These are phyloP conservation scores for Asarcornis scutulata DNA, from an alignment of 2,113 vertebrate species.

Conservation along the genomic window DNA sequence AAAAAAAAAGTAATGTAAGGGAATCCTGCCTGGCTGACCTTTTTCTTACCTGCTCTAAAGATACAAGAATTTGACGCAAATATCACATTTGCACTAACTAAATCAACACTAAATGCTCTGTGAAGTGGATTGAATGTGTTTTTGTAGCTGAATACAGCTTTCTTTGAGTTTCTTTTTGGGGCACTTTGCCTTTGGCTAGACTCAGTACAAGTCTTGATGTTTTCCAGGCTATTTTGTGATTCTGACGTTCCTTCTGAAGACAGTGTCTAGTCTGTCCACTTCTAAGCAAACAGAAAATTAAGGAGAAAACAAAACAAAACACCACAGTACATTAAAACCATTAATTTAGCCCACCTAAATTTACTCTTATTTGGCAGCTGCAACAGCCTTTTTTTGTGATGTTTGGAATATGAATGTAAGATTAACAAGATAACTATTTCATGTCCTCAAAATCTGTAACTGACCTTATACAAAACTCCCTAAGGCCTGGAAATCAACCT, in stretches of 20 bases:
- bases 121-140: constrained; percentile 46
- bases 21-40: constrained; percentile 44
- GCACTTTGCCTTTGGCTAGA: constrained; percentile 17
- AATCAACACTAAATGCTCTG: constrained; percentile 58
- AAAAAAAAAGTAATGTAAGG: background rate
- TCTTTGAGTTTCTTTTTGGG: constrained; percentile 26
- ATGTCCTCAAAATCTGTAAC: background rate
- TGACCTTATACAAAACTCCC: background rate
- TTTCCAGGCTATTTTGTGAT: constrained; percentile 42
- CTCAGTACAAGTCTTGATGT: constrained; percentile 5
- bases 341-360: background rate
- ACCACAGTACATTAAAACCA: background rate
- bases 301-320: background rate
- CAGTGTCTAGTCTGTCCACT: constrained; percentile 35
- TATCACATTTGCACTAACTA: constrained; percentile 49
- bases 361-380: background rate
- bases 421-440: constrained; percentile 19
- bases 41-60: constrained; percentile 50
- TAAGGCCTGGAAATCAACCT: background rate
- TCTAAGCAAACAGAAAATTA: constrained; percentile 17
- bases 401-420: background rate
- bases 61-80: constrained; percentile 49
- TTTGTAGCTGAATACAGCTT: constrained; percentile 60
- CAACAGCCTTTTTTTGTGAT: background rate
- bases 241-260: constrained; percentile 25